Conservation (phyloP, 2,888 invertebrate genomes). For the Diarsia brunnea region DNA sequence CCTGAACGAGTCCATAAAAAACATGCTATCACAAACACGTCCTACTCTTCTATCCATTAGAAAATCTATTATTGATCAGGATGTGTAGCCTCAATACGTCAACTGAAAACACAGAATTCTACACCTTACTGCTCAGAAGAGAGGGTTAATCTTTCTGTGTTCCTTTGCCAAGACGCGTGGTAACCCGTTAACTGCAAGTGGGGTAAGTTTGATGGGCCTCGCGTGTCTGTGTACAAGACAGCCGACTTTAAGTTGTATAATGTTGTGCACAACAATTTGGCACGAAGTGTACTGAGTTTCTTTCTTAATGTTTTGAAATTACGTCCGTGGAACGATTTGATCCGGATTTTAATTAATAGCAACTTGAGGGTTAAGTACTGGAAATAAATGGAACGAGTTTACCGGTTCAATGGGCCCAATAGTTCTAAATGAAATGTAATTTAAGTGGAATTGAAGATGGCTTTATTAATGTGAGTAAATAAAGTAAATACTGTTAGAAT, state of each 20-base stretch:
- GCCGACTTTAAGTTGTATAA: slow-evolving; percentile 66
- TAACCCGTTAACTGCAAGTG: slow-evolving; percentile 68
- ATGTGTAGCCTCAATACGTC: slow-evolving; percentile 58
- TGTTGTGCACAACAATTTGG: slow-evolving; percentile 59
- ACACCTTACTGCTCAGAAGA: accelerated
- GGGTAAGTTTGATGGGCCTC: slow-evolving; percentile 73
- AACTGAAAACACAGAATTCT: background rate
- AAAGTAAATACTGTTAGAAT: background rate
- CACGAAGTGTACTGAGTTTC: slow-evolving; percentile 48
- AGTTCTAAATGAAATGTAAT: slow-evolving; percentile 56
- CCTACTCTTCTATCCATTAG: slow-evolving; percentile 59
- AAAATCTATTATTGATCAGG: slow-evolving; percentile 69
- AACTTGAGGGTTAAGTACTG: slow-evolving; percentile 43
- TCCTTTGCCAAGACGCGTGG: slow-evolving; percentile 46
- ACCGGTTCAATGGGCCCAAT: slow-evolving; percentile 46
- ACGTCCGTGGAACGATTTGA: slow-evolving; percentile 35
- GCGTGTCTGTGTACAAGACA: slow-evolving; percentile 72
- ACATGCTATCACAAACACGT: slow-evolving; percentile 51
- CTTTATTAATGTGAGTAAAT: slow-evolving; percentile 32
- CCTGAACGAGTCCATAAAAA: slow-evolving; percentile 38
- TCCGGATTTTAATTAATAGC: slow-evolving; percentile 55
- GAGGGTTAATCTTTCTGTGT: slow-evolving; percentile 17
- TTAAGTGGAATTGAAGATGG: slow-evolving; percentile 31
- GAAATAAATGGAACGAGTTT: slow-evolving; percentile 47
- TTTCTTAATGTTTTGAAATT: slow-evolving; percentile 40